phyloP scores from a whole-genome alignment of 2,797 vertebrate genomes.

The Amblyraja radiata region DNA sequence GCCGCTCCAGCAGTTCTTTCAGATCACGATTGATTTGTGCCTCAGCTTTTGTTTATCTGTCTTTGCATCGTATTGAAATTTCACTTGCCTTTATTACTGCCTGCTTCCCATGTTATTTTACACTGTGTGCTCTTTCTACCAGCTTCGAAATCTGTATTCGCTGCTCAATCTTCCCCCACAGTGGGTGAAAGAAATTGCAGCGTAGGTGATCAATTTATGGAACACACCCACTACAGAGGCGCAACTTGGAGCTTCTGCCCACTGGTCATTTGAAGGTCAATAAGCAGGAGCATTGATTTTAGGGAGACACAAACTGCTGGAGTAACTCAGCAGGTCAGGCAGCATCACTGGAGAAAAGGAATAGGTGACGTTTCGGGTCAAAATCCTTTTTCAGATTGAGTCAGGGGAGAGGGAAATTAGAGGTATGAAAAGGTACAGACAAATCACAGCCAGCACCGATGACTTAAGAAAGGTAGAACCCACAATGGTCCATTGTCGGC shows the following conservation, averaged over 20 bases:
- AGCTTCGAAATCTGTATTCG: not conserved
- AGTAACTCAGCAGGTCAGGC: no score
- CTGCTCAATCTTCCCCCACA: not conserved
- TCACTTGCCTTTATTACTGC: not conserved
- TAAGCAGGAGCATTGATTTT: no score
- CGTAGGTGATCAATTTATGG: not conserved
- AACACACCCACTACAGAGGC: not conserved
- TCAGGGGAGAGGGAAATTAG: no score
- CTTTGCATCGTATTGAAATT: not conserved
- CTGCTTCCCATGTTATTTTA: not conserved
- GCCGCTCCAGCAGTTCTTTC: not conserved
- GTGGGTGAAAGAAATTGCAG: not conserved
- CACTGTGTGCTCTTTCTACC: not conserved
- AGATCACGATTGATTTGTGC: not conserved
- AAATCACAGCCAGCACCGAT: no score
- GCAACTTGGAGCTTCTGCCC: not conserved
- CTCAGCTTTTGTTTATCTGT: not conserved
- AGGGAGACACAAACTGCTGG: no score
- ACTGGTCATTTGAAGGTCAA: not conserved
- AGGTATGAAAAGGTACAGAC: no score
- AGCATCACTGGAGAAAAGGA: no score
- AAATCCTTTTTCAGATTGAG: no score
- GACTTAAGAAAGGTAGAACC: no score
- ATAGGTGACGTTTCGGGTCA: no score
- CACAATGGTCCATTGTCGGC: no score